phyloP scores from a whole-genome alignment of 2,113 vertebrate genomes.

The Rattus norvegicus region GRCr8 NC_086019.1:4419501-4420000 shows the following conservation, averaged over 20 bases:
- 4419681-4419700: not conserved
- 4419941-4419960: constrained; percentile 29
- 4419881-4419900: not conserved
- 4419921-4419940: constrained; percentile 14
- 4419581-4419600: not conserved
- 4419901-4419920: not conserved
- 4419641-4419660: constrained; percentile 21
- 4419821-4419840: constrained; percentile 31
- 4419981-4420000: constrained; percentile 31
- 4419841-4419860: not conserved
- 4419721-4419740: not conserved
- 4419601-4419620: constrained; percentile 41
- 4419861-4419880: not conserved
- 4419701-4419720: constrained; percentile 5
- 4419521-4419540: not conserved
- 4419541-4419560: constrained; percentile 13
- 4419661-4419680: not conserved
- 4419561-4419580: not conserved
- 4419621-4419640: not conserved
- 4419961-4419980: not conserved
- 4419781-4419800: not conserved
- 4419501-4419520: not conserved
- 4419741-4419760: not conserved
- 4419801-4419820: constrained; percentile 22
- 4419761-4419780: constrained; percentile 30